These are phyloP conservation scores for Parambassis ranga DNA, from an alignment of 2,797 vertebrate genomes.

Conservation along the genomic window DNA sequence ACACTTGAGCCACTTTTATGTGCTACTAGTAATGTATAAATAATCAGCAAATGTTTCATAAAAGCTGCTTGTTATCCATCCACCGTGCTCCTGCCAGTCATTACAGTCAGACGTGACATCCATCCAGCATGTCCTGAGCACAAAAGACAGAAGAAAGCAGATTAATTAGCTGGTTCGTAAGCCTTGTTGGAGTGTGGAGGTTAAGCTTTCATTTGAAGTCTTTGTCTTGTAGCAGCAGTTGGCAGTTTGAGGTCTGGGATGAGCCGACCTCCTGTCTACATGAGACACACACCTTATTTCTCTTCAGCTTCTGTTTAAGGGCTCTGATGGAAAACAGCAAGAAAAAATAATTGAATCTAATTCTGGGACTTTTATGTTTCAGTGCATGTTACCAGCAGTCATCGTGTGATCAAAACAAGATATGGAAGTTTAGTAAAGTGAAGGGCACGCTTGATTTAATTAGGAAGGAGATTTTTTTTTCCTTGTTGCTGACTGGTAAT, in stretches of 20 bases:
- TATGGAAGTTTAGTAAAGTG: conserved; percentile 68
- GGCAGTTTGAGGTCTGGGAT: conserved; percentile 19
- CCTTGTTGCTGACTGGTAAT: conserved; percentile 54
- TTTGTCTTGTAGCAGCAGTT: conserved; percentile 10
- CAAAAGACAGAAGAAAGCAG: conserved; percentile 4
- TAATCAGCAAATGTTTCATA: no score
- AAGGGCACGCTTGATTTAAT: conserved; percentile 75
- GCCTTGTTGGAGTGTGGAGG: conserved; percentile 9
- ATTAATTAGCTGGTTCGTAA: conserved; percentile 47
- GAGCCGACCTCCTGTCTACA: conserved; percentile 35
- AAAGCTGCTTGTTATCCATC: no score
- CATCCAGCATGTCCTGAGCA: neutral
- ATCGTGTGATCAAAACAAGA: conserved; percentile 60
- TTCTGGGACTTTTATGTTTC: conserved; percentile 54
- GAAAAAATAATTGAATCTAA: conserved; percentile 62
- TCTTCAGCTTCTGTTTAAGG: conserved; percentile 51
- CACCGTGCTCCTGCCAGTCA: no score
- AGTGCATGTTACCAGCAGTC: conserved; percentile 56
- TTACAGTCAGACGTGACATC: no score
- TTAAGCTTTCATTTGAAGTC: conserved; percentile 42
- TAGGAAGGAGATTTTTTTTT: conserved; percentile 57
- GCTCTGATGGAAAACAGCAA: conserved; percentile 44
- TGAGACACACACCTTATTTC: conserved; percentile 43
- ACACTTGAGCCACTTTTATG: no score
- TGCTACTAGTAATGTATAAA: no score